These are phyloP conservation scores for Calosoma granatense DNA, from an alignment of 1,140 invertebrate species.

Conservation along the genomic window DNA sequence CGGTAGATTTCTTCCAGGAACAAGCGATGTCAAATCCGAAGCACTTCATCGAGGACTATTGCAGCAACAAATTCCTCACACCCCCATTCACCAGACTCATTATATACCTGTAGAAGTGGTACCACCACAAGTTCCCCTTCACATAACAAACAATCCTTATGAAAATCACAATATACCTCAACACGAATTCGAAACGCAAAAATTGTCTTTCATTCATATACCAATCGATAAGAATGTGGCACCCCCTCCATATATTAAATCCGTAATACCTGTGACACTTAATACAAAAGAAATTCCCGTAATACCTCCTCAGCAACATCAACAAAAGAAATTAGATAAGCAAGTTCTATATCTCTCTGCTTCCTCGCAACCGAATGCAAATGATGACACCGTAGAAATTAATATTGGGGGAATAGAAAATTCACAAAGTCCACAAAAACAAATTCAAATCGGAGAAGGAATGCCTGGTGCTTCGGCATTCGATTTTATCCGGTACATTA, in stretches of 20 bases:
- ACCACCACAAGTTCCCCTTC: background rate
- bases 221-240: background rate
- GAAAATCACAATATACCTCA: background rate
- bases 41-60: background rate
- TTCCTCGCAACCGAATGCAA: background rate
- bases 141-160: background rate
- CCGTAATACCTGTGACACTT: background rate
- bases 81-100: background rate
- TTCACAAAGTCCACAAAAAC: background rate
- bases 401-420: no score
- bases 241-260: slow-evolving; percentile 5
- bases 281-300: background rate
- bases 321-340: background rate
- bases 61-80: background rate
- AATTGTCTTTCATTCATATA: slow-evolving; percentile 6
- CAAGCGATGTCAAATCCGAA: background rate
- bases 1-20: background rate
- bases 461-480: background rate
- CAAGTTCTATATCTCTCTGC: background rate
- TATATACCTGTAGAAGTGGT: slow-evolving; percentile 1
- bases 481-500: background rate
- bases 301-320: background rate
- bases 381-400: no score
- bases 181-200: background rate
- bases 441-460: background rate